These are phyloP conservation scores for Acromyrmex echinatior DNA, from an alignment of 1,140 invertebrate genomes.

Conservation along the genomic window DNA sequence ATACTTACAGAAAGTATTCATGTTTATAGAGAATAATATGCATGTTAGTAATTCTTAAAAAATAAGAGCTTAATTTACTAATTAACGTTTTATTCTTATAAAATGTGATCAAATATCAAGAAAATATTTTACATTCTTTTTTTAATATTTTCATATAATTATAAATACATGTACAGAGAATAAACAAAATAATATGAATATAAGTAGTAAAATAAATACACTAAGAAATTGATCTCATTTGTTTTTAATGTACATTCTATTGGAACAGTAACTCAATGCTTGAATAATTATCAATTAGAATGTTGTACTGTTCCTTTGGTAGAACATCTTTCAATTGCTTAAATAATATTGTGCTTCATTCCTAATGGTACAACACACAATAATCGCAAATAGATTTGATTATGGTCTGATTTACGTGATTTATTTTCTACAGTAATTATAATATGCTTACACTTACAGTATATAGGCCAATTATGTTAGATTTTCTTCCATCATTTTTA, in stretches of 20 bases:
- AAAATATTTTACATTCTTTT: neutral
- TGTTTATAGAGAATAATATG: neutral
- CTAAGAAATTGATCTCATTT: too few relatives aligned
- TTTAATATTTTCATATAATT: neutral
- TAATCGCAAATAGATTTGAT: slow-evolving; percentile 95
- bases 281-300: too few relatives aligned
- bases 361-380: slow-evolving; percentile 92
- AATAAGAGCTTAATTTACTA: neutral
- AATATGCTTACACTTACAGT: slow-evolving; percentile 91
- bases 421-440: slow-evolving; percentile 91
- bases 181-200: too few relatives aligned
- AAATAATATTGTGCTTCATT: slow-evolving; percentile 1
- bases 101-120: neutral
- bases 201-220: too few relatives aligned
- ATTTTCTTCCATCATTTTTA: slow-evolving; percentile 88
- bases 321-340: too few relatives aligned
- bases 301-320: too few relatives aligned
- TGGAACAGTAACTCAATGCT: too few relatives aligned
- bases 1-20: neutral
- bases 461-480: slow-evolving; percentile 93
- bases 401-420: slow-evolving; percentile 94
- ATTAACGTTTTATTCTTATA: neutral
- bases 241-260: too few relatives aligned
- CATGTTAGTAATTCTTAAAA: slow-evolving; percentile 1
- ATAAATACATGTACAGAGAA: neutral